Evolutionary conservation across 2,113 vertebrate species (phyloP), one percentile per base, ranked within the genome.

Genomic region (Mola mola): DNA sequence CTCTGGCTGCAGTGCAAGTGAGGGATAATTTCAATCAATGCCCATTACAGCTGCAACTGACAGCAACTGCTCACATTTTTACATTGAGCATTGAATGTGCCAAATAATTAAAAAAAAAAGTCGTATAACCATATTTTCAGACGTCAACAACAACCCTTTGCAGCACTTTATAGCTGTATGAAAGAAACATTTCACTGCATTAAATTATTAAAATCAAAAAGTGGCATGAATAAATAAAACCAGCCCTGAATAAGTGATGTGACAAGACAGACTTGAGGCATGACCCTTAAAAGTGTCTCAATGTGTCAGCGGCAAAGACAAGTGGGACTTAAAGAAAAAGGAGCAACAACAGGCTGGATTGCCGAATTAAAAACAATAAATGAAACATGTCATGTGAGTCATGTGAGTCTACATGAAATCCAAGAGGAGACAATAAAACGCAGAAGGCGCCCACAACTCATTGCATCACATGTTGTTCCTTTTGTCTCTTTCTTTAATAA

Each of bases 181-280:
- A 88, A 88, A 86, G 84, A 86, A 90, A 84, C 84, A 88, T 80
- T 88, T 87, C 79, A 34, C 64, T 29, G 79, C 31, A 46, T 83
- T 89, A 51, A 87, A 89, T 87, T 89, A 85, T 89, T 90, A 72
- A 88, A 89, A 85, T 83, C 69, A 78, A 90, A 88, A 89, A 85
- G 83, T 84, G 77, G 65, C 87, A 89, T 90, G 85, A 89, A 90
- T 90, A 90, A 89, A 88, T 87, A 87, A 90, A 82, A 44, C 34
- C 48, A 19, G n/a, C 57, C 31, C 60, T 83, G 84, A 89, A 90
- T 90, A 90, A 87, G 84, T 77, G 73, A 90, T 90, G 85, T 48
- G 81, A 88, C 83, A 79, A 87, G 83, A 75, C 83, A 79, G 73
- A 87, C 68, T 83, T 55, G 66, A 88, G 75, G 78, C 79, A 43